Percentiles rank a stretch among this genome's conserved stretches.
Evolutionary conservation across 2,888 invertebrate genomes (phyloP).

Genomic region (Halocaridina rubra): DNA sequence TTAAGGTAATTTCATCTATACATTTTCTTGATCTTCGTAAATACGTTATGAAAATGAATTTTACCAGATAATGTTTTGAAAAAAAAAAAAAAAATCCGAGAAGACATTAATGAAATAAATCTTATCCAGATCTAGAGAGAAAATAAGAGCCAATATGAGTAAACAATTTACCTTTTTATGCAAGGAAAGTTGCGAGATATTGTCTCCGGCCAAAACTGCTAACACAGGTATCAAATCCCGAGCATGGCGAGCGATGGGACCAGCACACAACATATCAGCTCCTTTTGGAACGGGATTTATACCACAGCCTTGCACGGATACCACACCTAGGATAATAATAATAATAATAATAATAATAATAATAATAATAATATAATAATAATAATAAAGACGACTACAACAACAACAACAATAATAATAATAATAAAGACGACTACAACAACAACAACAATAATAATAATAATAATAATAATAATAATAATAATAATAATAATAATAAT

Average conservation of each 20-base stretch:
- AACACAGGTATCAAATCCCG: conserved; percentile 84
- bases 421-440: too few species aligned
- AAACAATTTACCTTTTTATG: conserved; percentile 12
- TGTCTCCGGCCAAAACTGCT: conserved; percentile 77
- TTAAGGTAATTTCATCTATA: too few species aligned
- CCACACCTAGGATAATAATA: too few species aligned
- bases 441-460: too few species aligned
- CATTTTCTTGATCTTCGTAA: too few species aligned
- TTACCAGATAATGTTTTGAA: background rate
- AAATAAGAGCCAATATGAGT: background rate
- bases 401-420: too few species aligned
- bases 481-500: too few species aligned
- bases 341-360: too few species aligned
- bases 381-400: too few species aligned
- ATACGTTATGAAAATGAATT: background rate
- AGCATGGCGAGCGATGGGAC: conserved; percentile 90
- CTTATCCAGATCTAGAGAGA: background rate
- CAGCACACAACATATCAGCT: conserved; percentile 79
- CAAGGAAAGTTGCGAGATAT: conserved; percentile 66
- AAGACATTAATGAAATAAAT: background rate
- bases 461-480: too few species aligned
- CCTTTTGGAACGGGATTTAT: background rate
- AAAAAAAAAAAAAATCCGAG: background rate
- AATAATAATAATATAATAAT: too few species aligned
- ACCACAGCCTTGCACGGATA: conserved; percentile 30